Conservation (phyloP, 2,888 invertebrate genomes). For the Drosophila anceps region DNA sequence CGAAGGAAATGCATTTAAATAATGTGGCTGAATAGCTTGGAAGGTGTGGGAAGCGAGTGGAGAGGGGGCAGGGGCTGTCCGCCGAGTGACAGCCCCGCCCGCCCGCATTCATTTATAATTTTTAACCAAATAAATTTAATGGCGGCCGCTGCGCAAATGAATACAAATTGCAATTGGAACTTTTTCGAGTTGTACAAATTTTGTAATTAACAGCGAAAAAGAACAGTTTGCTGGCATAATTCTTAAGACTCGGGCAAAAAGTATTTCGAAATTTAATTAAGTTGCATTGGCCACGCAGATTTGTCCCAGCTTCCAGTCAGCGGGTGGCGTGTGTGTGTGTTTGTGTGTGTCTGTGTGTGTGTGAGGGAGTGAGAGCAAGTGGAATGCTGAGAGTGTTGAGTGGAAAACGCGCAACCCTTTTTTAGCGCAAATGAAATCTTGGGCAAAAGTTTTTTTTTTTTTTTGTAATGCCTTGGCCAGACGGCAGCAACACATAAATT, state of each 20-base stretch:
- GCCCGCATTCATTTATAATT: slow-evolving; percentile 79
- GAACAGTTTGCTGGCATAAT: slow-evolving; percentile 77
- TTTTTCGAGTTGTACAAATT: slow-evolving; percentile 73
- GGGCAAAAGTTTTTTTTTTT: slow-evolving; percentile 71
- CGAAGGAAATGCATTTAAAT: slow-evolving; percentile 82
- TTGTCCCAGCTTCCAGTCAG: slow-evolving; percentile 60
- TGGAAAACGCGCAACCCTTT: slow-evolving; percentile 60
- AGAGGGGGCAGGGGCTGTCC: slow-evolving; percentile 47
- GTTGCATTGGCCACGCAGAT: slow-evolving; percentile 81
- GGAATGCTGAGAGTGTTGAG: slow-evolving; percentile 11
- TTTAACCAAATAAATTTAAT: slow-evolving; percentile 67
- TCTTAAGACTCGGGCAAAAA: slow-evolving; percentile 58
- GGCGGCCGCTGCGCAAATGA: slow-evolving; percentile 72
- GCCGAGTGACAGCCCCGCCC: slow-evolving; percentile 53
- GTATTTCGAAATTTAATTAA: slow-evolving; percentile 81
- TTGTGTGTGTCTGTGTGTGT: no score
- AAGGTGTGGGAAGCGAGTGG: slow-evolving; percentile 23
- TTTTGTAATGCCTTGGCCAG: slow-evolving; percentile 68
- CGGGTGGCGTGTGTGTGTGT: slow-evolving; percentile 4
- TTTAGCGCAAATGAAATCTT: slow-evolving; percentile 51
- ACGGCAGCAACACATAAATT: slow-evolving; percentile 68
- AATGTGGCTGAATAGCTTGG: slow-evolving; percentile 64
- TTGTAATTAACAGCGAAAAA: slow-evolving; percentile 74
- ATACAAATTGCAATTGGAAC: slow-evolving; percentile 81
- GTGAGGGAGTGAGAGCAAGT: background rate